phyloP scores from a whole-genome alignment of 2,797 vertebrate genomes.

The Pipistrellus pipistrellus region DNA sequence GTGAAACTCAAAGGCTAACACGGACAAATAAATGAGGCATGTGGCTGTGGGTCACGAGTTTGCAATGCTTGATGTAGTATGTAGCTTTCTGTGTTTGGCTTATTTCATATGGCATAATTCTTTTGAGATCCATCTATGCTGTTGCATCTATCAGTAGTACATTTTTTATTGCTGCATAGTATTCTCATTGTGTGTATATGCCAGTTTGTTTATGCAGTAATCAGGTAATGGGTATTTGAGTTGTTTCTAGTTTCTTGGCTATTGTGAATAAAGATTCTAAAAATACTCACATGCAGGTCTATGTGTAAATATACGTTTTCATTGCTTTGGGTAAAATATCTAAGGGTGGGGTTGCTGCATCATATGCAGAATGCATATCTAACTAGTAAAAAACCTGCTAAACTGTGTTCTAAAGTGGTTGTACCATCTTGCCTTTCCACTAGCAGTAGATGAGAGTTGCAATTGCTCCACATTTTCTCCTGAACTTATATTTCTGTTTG shows the following conservation, averaged over 20 bases:
- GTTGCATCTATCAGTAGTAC: fast-evolving
- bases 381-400: background rate
- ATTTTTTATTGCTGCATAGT: background rate
- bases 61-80: too few relatives aligned
- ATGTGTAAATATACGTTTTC: background rate
- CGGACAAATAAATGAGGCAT: too few relatives aligned
- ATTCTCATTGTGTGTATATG: background rate
- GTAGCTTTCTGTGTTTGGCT: background rate
- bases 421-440: background rate
- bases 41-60: too few relatives aligned
- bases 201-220: background rate
- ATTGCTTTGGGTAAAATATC: background rate
- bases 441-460: too few relatives aligned
- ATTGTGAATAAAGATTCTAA: background rate
- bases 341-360: background rate
- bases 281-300: background rate
- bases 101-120: background rate
- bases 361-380: background rate
- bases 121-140: background rate
- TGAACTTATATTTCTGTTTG: background rate
- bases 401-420: background rate
- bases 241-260: background rate
- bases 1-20: too few relatives aligned
- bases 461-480: background rate
- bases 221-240: background rate